Evolutionary conservation across 2,888 invertebrate species (phyloP).

Genomic region (Melinopterus prodromus): DNA sequence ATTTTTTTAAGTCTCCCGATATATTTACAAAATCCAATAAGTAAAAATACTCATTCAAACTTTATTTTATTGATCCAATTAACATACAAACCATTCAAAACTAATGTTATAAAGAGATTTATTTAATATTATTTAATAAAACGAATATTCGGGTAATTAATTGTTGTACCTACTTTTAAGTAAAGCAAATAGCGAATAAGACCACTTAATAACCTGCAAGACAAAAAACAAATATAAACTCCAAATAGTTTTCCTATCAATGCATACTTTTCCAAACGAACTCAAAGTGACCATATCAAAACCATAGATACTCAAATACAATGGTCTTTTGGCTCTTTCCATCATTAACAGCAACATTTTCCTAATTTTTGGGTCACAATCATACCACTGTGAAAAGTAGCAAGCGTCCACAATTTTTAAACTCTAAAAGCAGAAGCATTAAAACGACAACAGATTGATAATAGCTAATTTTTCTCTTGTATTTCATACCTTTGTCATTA

Average conservation of each 20-base stretch:
- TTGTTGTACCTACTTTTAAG: conserved; percentile 12
- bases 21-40: too few species aligned
- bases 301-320: conserved; percentile 19
- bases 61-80: too few species aligned
- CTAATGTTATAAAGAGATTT: too few species aligned
- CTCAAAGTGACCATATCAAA: conserved; percentile 15
- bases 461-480: too few species aligned
- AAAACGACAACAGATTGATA: not conserved
- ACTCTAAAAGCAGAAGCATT: conserved; percentile 12
- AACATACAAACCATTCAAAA: too few species aligned
- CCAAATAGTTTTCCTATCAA: not conserved
- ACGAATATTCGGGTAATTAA: too few species aligned
- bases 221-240: not conserved
- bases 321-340: conserved; percentile 29
- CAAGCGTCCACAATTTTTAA: conserved; percentile 14
- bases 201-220: conserved; percentile 26
- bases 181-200: conserved; percentile 28
- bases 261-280: conserved; percentile 22
- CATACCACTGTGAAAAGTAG: conserved; percentile 27
- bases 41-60: too few species aligned
- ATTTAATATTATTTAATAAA: too few species aligned
- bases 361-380: not conserved
- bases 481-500: conserved; percentile 26
- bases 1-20: too few species aligned
- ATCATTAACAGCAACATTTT: conserved; percentile 25